A percentile compares a stretch with the other conserved stretches of the same genome.
phyloP scores from a whole-genome alignment of 2,113 vertebrate genomes.

The Ornithorhynchus anatinus region DNA sequence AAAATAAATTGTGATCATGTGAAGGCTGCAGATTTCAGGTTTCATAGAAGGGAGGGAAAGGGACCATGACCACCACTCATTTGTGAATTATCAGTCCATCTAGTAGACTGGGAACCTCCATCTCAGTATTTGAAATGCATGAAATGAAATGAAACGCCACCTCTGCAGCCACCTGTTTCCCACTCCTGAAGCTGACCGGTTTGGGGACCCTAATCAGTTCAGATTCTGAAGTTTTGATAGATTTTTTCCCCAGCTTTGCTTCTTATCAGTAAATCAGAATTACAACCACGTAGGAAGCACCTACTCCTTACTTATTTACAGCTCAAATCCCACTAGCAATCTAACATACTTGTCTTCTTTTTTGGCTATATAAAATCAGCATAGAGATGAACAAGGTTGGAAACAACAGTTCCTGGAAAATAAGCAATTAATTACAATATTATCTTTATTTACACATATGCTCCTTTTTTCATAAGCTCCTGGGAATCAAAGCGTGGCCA shows the following conservation, averaged over 20 bases:
- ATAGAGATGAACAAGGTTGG: not conserved
- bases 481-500: not conserved
- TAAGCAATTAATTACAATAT: not conserved
- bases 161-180: no score
- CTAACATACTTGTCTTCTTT: not conserved
- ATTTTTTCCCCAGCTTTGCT: slow-evolving; percentile 5
- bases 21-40: no score
- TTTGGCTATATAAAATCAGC: slow-evolving; percentile 1
- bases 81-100: no score
- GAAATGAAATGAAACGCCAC: no score
- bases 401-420: not conserved
- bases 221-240: not conserved
- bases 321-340: not conserved
- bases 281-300: not conserved
- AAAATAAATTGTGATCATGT: no score
- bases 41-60: no score
- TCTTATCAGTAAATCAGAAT: not conserved
- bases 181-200: no score
- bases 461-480: not conserved
- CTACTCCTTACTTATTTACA: not conserved
- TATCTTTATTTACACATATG: not conserved
- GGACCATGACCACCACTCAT: no score
- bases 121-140: no score
- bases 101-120: no score
- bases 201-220: no score